Base-by-base conservation (phyloP, 2,113 vertebrate species). In the Poeciliopsis retropinna region DNA sequence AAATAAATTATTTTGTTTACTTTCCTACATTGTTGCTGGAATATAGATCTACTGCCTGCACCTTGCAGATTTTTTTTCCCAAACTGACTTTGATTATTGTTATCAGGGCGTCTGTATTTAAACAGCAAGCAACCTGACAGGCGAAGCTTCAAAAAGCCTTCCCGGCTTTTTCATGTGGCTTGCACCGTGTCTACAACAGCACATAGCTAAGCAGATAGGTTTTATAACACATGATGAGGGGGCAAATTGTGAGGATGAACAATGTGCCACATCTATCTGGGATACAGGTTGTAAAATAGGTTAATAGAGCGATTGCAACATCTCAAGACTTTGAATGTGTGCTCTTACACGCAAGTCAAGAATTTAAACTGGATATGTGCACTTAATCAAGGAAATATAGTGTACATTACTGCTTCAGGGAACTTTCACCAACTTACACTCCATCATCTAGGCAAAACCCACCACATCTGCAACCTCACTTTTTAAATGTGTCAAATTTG, bases 401-500 rank as follows among this genome's bases (percentile, higher is more conserved):
- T 72, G 75, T 82, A 41, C 71, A 67, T 15, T 12, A 83, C 66
- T 82, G 84, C 85, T 90, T 91, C 85, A 91, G 89, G 90, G 90
- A 88, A 85, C 79, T 79, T 80, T 86, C 79, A 75, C 71, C 63
- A 60, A 64, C 10, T 72, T 67, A 79, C 79, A 84, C 87, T 78
- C 78, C 78, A 72, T 76, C 62, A 70, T 13, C 8, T 85, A 77
- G 85, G 80, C 72, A 67, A 73, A 60, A 71, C 51, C 76, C 78
- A 80, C 80, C 77, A 82, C 78, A 71, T 76, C 39, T 76, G 77
- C 78, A 65, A 69, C 70, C 76, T 83, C 82, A 51, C 77, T 85
- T 82, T 74, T 28, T 78, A 79, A 37, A 85, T 4, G 88, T 92
- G 91, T 91, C 91, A 87, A 83, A 89, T 81, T 57, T 70, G 76